These are phyloP conservation scores for Phaetusa simplex DNA, from an alignment of 2,113 vertebrate species.

Conservation along the genomic window DNA sequence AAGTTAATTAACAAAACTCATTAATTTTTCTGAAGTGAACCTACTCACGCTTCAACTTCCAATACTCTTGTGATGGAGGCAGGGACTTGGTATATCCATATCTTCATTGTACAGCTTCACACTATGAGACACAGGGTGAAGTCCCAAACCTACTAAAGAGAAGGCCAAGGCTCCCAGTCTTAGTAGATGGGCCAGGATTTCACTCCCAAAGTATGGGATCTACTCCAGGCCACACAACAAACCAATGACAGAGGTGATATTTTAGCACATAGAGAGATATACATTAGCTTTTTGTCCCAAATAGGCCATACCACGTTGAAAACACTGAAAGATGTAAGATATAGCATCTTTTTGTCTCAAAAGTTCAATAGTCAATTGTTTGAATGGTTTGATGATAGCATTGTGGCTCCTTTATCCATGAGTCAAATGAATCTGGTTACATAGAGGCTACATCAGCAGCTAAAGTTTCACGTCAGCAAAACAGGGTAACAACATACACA, in stretches of 20 bases:
- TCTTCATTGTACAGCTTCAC: background rate
- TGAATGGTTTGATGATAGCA: background rate
- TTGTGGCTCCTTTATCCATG: background rate
- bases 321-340: background rate
- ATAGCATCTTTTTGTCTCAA: background rate
- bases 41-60: background rate
- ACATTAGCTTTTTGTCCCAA: background rate
- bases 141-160: background rate
- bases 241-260: background rate
- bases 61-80: background rate
- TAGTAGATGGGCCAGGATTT: background rate
- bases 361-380: background rate
- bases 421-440: background rate
- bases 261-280: background rate
- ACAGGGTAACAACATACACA: background rate
- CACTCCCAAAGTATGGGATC: background rate
- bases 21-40: background rate
- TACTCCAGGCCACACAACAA: background rate
- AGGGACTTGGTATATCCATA: background rate
- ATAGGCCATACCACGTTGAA: background rate
- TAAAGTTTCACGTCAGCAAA: background rate
- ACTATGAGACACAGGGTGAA: background rate
- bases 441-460: background rate
- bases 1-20: background rate
- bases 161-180: background rate